Evolutionary conservation across 2,113 vertebrate genomes (phyloP).

Genomic region (Amazona guildingii): DNA sequence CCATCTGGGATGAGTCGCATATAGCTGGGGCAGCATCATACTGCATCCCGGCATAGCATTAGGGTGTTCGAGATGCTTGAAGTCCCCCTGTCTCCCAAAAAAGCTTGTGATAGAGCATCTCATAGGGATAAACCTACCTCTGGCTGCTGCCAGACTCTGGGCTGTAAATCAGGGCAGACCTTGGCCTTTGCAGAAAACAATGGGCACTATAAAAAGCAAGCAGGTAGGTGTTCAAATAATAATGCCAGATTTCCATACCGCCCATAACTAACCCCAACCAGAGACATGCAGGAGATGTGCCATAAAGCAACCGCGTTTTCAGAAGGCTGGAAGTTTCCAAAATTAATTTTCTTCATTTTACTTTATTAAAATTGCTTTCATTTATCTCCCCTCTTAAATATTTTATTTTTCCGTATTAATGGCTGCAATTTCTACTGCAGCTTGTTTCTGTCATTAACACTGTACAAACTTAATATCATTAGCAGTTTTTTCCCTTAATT

Average conservation of each 20-base stretch:
- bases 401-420: conserved; percentile 88
- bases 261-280: conserved; percentile 60
- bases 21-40: accelerated
- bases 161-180: not conserved
- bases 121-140: not conserved
- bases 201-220: not conserved
- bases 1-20: not conserved
- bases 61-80: not conserved
- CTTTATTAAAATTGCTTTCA: conserved; percentile 86
- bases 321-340: conserved; percentile 72
- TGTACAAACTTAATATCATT: conserved; percentile 89
- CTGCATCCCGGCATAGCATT: not conserved
- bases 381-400: conserved; percentile 83
- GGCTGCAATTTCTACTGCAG: conserved; percentile 81
- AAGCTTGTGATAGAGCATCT: not conserved
- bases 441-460: conserved; percentile 86
- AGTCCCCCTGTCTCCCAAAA: not conserved
- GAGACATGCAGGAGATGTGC: conserved; percentile 55
- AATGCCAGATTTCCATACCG: not conserved
- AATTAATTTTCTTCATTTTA: conserved; percentile 86
- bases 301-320: conserved; percentile 30
- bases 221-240: conserved; percentile 11
- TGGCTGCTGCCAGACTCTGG: not conserved
- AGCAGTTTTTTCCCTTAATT: conserved; percentile 88
- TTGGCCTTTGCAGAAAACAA: not conserved